Evolutionary conservation across 2,797 vertebrate species (phyloP), one percentile per base, ranked within the genome.

Genomic region (Ammospiza maritima): DNA sequence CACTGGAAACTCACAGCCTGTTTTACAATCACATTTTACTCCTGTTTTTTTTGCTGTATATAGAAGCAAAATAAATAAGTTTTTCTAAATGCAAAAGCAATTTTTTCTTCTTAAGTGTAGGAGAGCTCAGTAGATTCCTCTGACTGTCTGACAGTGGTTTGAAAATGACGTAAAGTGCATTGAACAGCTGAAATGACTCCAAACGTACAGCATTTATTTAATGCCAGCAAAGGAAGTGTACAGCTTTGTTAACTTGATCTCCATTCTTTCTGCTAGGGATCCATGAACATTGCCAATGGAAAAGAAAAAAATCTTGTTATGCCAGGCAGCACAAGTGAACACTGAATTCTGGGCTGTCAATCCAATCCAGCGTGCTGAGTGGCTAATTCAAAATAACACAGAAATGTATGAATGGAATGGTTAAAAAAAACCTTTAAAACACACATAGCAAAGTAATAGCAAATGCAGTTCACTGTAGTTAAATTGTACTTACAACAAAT

Each of bases 241-340:
- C 40, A 71, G 69, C 67, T 87, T 89, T 87, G 75, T 82, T 87
- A 89, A 89, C 88, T n/a, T 85, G 62, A 82, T 93, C 74, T 89
- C 78, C 32, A 23, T 85, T 92, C 72, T 76, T 82, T 83, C 62
- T 89, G 71, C 78, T 89, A 60, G 57, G 74, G 50, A 74, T 64
- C 53, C 69, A 53, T 79, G 64, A 88, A 79, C 56, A 34, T 3
- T 86, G 69, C 64, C 82, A 85, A 36, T 16, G 34, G 60, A 88
- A 92, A 83, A 85, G 42, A 80, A 89, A 75, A 70, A 70, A 62
- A 42, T 16, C 61, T 53, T 8, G 2, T 58, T 88, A 50, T 42
- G 36, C 45, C 71, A 57, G 45, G 74, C 74, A 82, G 54, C 57
- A 83, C 26, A 65, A 83, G 22, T 36, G 69, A 73, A 64, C 57